phyloP scores from a whole-genome alignment of 2,888 invertebrate species.

The Philhelius pedissequus region DNA sequence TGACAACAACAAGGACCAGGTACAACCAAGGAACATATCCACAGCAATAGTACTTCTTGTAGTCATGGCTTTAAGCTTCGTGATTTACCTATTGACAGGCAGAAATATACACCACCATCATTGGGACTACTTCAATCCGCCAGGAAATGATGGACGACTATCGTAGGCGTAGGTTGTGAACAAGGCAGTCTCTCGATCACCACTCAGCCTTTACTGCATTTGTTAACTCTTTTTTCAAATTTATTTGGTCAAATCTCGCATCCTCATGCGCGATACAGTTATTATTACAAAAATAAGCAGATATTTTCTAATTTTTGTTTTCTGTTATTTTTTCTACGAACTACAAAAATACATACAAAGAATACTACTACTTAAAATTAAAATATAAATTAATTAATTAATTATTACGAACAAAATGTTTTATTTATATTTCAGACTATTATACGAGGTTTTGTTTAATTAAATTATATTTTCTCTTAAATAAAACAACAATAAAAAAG shows the following conservation, averaged over 20 bases:
- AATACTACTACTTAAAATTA: background rate
- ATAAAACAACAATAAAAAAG: slow-evolving; percentile 8
- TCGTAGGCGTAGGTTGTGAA: slow-evolving; percentile 73
- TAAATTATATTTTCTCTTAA: slow-evolving; percentile 40
- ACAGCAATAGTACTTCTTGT: slow-evolving; percentile 89
- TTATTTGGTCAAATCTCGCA: slow-evolving; percentile 48
- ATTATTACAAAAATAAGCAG: slow-evolving; percentile 7
- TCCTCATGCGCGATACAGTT: slow-evolving; percentile 9
- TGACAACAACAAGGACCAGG: slow-evolving; percentile 70
- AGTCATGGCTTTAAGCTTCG: slow-evolving; percentile 87
- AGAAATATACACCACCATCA: slow-evolving; percentile 89
- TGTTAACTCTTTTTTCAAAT: slow-evolving; percentile 71
- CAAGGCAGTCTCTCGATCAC: slow-evolving; percentile 14
- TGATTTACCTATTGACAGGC: slow-evolving; percentile 87
- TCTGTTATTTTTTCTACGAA: slow-evolving; percentile 50
- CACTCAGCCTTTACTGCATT: slow-evolving; percentile 72
- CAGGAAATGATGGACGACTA: slow-evolving; percentile 81
- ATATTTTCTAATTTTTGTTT: background rate
- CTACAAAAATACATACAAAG: slow-evolving; percentile 21
- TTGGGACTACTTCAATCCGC: slow-evolving; percentile 94
- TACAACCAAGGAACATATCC: slow-evolving; percentile 83
- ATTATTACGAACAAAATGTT: slow-evolving; percentile 1
- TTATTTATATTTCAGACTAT: slow-evolving; percentile 46
- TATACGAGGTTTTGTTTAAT: slow-evolving; percentile 28
- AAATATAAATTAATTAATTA: slow-evolving; percentile 24